Percentiles rank a stretch among this genome's conserved stretches.
Conservation (phyloP, 2,797 vertebrate genomes). For the Anguilla megastoma region DNA sequence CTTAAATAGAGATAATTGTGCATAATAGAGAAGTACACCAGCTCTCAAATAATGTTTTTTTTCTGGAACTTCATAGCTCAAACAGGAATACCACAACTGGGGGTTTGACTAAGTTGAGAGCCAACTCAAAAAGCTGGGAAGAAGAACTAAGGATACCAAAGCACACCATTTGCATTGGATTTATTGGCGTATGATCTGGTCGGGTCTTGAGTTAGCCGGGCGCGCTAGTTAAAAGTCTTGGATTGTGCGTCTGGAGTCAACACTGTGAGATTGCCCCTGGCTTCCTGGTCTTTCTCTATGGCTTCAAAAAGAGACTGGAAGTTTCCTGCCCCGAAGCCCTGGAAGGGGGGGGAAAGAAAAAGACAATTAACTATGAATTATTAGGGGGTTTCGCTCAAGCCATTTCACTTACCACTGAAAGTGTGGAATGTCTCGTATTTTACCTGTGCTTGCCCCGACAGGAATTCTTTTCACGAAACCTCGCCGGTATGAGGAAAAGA, state of each 20-base stretch:
- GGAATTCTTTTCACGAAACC: not conserved
- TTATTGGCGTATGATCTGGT: not conserved
- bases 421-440: not conserved
- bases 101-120: not conserved
- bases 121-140: not conserved
- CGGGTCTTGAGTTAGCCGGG: not conserved
- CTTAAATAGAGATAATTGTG: not conserved
- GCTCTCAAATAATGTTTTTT: not conserved
- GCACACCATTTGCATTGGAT: not conserved
- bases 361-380: conserved; percentile 25
- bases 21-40: not conserved
- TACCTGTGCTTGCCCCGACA: not conserved
- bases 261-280: conserved; percentile 77
- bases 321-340: conserved; percentile 85
- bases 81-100: not conserved
- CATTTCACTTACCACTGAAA: not conserved
- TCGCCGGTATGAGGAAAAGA: not conserved
- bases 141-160: not conserved
- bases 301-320: conserved; percentile 86
- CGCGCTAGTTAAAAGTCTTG: conserved; percentile 66
- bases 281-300: conserved; percentile 81
- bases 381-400: not conserved
- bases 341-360: conserved; percentile 46
- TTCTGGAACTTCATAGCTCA: not conserved
- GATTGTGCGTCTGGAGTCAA: conserved; percentile 61